Evolutionary conservation across 1,140 invertebrate species (phyloP), one percentile per base, ranked within the genome.

Genomic region (Cherax quadricarinatus): DNA sequence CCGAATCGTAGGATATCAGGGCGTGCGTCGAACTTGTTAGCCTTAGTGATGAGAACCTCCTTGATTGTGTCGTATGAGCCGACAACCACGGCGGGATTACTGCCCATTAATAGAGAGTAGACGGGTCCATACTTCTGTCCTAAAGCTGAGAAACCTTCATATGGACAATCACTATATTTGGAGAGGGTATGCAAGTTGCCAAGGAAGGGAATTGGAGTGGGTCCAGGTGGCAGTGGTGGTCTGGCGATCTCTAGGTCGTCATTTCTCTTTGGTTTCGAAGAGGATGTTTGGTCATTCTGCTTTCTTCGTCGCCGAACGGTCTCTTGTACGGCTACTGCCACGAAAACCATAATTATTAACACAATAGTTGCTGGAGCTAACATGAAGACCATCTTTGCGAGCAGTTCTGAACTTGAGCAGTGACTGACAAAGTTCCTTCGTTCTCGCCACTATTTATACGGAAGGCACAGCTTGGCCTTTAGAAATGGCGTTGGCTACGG

Each of bases 41-140:
- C 97, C 95, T 98, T 98, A 90, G 96, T 96, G 94, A 98, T 97
- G 21, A 98, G 96, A 24, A 98, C 97, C 94, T 98, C 97, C 91
- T 96, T 96, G 93, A 98, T 97, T 18, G 96, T 94, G 4, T 96
- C 95, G 94, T 97, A 96, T 93, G 96, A 97, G 94, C 97, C 98
- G 41, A 98, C 97, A 18, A 98, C 96, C 6, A 98, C 95, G 94
- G 97, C 97, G 30, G 96, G 96, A 0, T 96, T 96, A 1, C 96
- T 95, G 0, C 98, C 98, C 82, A 98, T 95, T 70, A 96, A 96
- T 73, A 98, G 95, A 73, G 96, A 96, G 94, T 97, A 98, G 70
- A 98, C 96, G 86, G 97, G 96, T 3, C 98, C 98, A 94, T 97
- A 98, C 51, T 96, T 94, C 93, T 96, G 96, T 5, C 96, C 95